Percentiles rank a stretch among this genome's conserved stretches.
Evolutionary conservation across 2,113 vertebrate species (phyloP).

Genomic region (Rhea americana): DNA sequence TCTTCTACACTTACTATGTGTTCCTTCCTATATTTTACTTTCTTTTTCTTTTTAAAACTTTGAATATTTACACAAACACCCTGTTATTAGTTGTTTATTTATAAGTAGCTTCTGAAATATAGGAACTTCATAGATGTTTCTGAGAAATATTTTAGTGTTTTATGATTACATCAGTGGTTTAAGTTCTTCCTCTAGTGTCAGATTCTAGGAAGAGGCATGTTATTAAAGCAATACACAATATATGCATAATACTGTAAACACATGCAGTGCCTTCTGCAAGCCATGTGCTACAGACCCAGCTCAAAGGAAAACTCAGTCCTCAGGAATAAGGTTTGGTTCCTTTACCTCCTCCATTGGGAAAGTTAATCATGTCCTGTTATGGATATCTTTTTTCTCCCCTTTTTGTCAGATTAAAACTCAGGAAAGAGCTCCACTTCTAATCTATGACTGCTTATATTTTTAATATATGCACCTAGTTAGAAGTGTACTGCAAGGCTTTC

Average conservation of each 20-base stretch:
- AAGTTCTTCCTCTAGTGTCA: not conserved
- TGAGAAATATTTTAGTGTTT: not conserved
- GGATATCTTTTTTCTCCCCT: not conserved
- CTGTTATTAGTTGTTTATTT: not conserved
- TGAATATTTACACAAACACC: not conserved
- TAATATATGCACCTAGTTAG: not conserved
- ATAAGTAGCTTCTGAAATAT: not conserved
- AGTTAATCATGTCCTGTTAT: not conserved
- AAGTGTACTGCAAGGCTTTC: not conserved
- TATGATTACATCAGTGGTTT: not conserved
- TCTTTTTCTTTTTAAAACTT: not conserved
- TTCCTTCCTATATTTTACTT: not conserved
- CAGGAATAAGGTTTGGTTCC: not conserved
- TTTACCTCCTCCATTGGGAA: not conserved
- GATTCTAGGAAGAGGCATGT: not conserved
- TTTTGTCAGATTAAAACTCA: not conserved
- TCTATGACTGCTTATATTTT: not conserved
- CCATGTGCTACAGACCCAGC: rapidly evolving
- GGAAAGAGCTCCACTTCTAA: not conserved
- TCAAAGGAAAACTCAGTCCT: not conserved
- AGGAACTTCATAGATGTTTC: not conserved
- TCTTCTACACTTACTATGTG: not conserved
- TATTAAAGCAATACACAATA: not conserved
- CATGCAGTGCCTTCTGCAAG: not conserved
- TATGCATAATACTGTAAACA: not conserved